Evolutionary conservation across 2,888 invertebrate genomes (phyloP), one percentile per base, ranked within the genome.

Genomic region (Tuberolachnus salignus): DNA sequence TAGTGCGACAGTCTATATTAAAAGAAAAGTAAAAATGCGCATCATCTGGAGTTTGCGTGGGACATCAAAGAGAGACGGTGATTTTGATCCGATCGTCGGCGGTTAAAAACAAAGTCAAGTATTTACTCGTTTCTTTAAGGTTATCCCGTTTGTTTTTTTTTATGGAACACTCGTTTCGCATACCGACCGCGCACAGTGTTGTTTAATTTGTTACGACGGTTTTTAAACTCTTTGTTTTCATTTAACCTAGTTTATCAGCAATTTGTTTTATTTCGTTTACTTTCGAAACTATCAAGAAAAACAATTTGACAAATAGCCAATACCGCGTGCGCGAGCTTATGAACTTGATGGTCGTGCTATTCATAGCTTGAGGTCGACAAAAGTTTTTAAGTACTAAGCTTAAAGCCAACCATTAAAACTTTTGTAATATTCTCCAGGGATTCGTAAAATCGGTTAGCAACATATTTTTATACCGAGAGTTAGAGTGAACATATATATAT

Each of bases 271-370:
- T 73, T 63, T 3, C 42, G 63, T 73, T 63, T 10, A 34, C 61
- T 61, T 59, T 69, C 8, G 9, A 14, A 71, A 53, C 63, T 73
- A 73, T 73, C 51, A 53, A 63, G 63, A 63, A 73, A 73, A 73
- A 73, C 51, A 63, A 73, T 73, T 63, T 73, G 73, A 63, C 73
- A 73, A 73, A 63, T 73, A 63, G 72, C 61, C 59, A 72, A 63
- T 73, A 63, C 61, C 16, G 34, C 34, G 6, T 4, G 34, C 34
- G 34, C 34, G 21, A 73, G 42, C 72, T 73, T 63, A 73, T 63
- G 63, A 73, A 73, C 63, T 73, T 51, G 63, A 61, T 42, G 51
- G 73, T 53, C 51, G 34, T 42, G 63, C 51, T 63, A 70, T 66
- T 78, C 53, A 74, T 74, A 55, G 74, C 64, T 66, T 42, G 66